phyloP scores from a whole-genome alignment of 2,113 vertebrate species.

The Toxostoma redivivum region DNA sequence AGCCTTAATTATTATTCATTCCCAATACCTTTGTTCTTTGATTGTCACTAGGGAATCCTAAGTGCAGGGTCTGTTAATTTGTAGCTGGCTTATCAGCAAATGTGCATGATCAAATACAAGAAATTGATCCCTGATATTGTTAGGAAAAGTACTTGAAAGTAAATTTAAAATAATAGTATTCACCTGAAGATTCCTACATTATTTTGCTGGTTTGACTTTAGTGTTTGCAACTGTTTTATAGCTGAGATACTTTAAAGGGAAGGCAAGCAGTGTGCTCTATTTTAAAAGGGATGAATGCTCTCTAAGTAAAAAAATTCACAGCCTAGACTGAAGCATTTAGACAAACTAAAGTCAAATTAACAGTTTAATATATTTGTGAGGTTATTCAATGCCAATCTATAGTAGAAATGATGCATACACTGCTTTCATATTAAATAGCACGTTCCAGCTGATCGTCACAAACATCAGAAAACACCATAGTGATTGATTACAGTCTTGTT shows the following conservation, averaged over 20 bases:
- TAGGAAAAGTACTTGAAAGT: not conserved
- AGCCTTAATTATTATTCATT: slow-evolving; percentile 40
- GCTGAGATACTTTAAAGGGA: not conserved
- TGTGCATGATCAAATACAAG: not conserved
- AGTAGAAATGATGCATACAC: not conserved
- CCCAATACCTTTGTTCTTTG: slow-evolving; percentile 13
- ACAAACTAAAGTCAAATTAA: not conserved
- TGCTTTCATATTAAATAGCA: not conserved
- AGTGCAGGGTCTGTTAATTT: not conserved
- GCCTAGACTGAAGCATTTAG: not conserved
- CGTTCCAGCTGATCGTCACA: not conserved
- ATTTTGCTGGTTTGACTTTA: not conserved
- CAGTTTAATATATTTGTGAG: not conserved
- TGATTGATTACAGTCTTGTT: not conserved
- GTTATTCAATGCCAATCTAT: not conserved
- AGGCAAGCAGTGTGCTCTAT: not conserved
- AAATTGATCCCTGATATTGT: not conserved
- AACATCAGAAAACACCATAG: not conserved
- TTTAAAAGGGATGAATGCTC: not conserved
- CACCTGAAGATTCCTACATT: not conserved
- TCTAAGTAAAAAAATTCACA: not conserved
- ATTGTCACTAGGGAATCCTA: not conserved
- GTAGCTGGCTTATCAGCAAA: not conserved
- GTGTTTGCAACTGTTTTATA: not conserved
- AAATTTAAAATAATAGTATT: not conserved